Percentiles rank a stretch among this genome's conserved stretches.
phyloP scores from a whole-genome alignment of 2,113 vertebrate genomes.

The Podiceps cristatus region DNA sequence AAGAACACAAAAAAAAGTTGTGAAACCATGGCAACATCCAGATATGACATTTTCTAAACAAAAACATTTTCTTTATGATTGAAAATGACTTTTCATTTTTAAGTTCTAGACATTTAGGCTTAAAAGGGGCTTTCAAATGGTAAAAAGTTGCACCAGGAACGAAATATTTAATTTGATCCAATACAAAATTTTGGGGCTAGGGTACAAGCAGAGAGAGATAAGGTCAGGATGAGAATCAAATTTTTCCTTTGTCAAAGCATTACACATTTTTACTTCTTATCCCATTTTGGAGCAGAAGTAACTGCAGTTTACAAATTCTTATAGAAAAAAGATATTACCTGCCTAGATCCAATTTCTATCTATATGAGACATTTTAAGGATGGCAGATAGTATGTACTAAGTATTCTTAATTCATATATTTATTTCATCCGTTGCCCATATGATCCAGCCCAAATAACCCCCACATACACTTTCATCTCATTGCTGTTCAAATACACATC shows the following conservation, averaged over 20 bases:
- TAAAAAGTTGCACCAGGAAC: conserved; percentile 1
- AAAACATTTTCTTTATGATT: conserved; percentile 41
- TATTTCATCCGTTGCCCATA: neutral
- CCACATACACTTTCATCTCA: neutral
- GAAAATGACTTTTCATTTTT: conserved; percentile 18
- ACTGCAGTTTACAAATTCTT: neutral
- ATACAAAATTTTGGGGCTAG: neutral
- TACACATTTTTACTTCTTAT: neutral
- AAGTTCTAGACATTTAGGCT: conserved; percentile 21
- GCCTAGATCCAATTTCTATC: neutral
- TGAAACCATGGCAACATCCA: neutral
- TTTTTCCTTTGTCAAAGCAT: neutral
- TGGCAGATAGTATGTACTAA: neutral
- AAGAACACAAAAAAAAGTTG: neutral
- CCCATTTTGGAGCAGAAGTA: neutral
- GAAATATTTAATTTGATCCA: neutral
- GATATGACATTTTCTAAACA: conserved; percentile 16
- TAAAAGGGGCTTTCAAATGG: neutral
- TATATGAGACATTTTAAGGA: neutral
- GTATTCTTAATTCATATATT: neutral
- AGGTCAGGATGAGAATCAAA: neutral
- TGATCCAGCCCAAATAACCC: neutral
- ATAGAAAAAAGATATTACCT: neutral
- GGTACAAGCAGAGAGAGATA: neutral
- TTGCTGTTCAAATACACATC: neutral